These are phyloP conservation scores for Nudaria mundana DNA, from an alignment of 2,888 invertebrate species.

Conservation along the genomic window DNA sequence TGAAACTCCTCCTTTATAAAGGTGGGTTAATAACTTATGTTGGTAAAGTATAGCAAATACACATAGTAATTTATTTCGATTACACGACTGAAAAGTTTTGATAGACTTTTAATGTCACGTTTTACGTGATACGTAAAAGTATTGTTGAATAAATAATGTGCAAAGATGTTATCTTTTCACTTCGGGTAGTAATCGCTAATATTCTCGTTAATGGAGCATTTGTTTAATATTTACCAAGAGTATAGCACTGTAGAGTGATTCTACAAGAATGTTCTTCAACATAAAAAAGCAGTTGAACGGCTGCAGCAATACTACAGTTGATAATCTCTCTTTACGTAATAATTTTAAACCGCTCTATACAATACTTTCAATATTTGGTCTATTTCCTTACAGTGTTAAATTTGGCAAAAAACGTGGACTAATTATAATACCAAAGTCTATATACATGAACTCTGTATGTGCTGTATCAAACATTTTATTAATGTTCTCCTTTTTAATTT, in stretches of 20 bases:
- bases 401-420: conserved; percentile 34
- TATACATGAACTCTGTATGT: conserved; percentile 53
- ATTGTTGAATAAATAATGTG: conserved; percentile 41
- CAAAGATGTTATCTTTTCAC: conserved; percentile 32
- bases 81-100: conserved; percentile 16
- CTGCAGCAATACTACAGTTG: conserved; percentile 6
- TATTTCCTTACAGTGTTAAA: conserved; percentile 49
- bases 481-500: conserved; percentile 39
- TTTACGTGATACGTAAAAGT: conserved; percentile 21
- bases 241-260: neutral
- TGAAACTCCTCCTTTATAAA: too few relatives aligned
- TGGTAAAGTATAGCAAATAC: too few relatives aligned
- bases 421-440: conserved; percentile 43
- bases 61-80: neutral
- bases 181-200: conserved; percentile 17
- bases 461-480: conserved; percentile 40
- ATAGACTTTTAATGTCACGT: conserved; percentile 31
- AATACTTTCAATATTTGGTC: conserved; percentile 38
- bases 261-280: conserved; percentile 25
- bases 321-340: conserved; percentile 19
- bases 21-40: too few relatives aligned
- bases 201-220: conserved; percentile 11
- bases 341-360: conserved; percentile 47
- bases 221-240: conserved; percentile 1
- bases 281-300: conserved; percentile 23